Evolutionary conservation across 2,797 vertebrate species (phyloP), one percentile per base, ranked within the genome.

Genomic region (Eremophila alpestris): DNA sequence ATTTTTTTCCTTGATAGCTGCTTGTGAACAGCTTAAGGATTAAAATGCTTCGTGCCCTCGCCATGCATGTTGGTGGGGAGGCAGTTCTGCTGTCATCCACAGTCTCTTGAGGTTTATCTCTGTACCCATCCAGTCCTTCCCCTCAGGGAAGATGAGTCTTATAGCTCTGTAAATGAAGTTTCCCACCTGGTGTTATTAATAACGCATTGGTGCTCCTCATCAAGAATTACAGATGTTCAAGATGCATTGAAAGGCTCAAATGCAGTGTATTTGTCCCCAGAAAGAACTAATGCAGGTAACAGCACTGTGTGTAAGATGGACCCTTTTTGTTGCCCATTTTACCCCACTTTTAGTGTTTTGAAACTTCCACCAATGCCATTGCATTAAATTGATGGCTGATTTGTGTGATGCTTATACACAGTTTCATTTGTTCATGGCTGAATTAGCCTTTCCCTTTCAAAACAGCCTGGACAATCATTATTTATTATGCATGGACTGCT

Each of bases 111-210:
- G 58, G 32, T 46, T 55, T 91, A 4, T 68, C 70, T 87, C 63
- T 83, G 55, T 77, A 48, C 36, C 62, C 82, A 49, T 86, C 58
- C 88, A 46, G 0, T 22, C 80, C 60, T 92, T 82, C 27, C 73
- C 64, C 80, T 91, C n/a, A 1, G 73, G 94, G 48, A 49, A 41
- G 46, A 38, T 14, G 16, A 83, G 75, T 89, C 84, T 94, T 80
- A 16, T 38, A 0, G 5, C 71, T 87, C 78, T 89, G 64, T 60
- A 92, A 89, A 73, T 83, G 78, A 82, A 89, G 73, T 75, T 91
- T 23, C 84, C 94, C 89, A 85, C 87, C 92, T 96, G 94, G 84
- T 73, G 36, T 69, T 89, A 16, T 94, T 65, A 95, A 95, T 93
- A 87, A 91, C 94, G 64, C 82, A 94, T 77, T 68, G 77, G 43